Conservation (phyloP, 2,113 vertebrate genomes). For the Passer domesticus region DNA sequence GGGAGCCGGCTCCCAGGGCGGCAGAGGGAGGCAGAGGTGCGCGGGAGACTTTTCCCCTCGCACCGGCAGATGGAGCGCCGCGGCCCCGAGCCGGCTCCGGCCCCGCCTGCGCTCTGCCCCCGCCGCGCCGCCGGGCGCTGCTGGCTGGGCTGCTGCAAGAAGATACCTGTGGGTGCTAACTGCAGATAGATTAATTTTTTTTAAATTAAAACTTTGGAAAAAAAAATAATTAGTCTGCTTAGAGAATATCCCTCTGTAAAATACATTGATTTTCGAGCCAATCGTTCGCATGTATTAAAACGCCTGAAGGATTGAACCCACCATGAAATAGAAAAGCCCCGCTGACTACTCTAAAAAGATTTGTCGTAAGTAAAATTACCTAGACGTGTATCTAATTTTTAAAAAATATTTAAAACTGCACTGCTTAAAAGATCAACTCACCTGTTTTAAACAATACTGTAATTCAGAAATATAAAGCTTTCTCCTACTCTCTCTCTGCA, state of each 20-base stretch:
- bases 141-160: accelerated
- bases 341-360: not conserved
- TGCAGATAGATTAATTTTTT: too few species aligned
- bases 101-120: accelerated
- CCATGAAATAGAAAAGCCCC: not conserved
- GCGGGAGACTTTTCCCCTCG: not conserved
- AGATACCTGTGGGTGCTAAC: not conserved
- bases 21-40: not conserved
- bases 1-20: not conserved
- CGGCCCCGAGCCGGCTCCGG: accelerated
- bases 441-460: not conserved
- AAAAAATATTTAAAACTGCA: not conserved
- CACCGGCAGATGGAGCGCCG: conserved; percentile 27
- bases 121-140: accelerated
- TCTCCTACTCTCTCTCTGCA: not conserved
- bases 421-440: not conserved
- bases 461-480: not conserved
- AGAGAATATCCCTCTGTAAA: not conserved
- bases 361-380: not conserved
- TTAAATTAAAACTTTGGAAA: not conserved
- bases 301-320: not conserved
- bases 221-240: not conserved
- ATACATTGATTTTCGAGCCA: not conserved
- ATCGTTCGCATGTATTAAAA: not conserved
- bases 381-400: not conserved